These are phyloP conservation scores for Patagioenas fasciata DNA, from an alignment of 2,113 vertebrate species.

Conservation along the genomic window DNA sequence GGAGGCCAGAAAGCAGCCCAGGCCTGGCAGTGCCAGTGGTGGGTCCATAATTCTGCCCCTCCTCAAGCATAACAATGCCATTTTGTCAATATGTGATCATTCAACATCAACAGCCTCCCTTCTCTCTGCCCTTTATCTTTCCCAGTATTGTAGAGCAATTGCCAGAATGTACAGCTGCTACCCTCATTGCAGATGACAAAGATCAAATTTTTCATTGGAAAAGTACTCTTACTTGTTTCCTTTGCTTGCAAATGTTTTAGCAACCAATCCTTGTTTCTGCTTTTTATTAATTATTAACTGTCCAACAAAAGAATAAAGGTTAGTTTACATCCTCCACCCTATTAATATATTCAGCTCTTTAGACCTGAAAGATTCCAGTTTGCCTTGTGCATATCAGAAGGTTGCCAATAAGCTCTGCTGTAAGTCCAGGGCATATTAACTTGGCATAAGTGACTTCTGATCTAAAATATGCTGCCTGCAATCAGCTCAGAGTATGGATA, in stretches of 20 bases:
- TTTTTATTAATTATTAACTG: not conserved
- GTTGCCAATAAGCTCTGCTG: not conserved
- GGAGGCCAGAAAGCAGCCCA: not conserved
- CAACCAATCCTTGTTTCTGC: not conserved
- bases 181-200: constrained; percentile 23
- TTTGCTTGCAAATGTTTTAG: not conserved
- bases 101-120: constrained; percentile 25
- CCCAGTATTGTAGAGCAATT: constrained; percentile 10
- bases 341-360: not conserved
- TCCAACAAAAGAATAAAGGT: not conserved
- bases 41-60: not conserved
- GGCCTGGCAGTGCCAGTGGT: not conserved
- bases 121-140: not conserved
- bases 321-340: not conserved
- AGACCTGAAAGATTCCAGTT: not conserved
- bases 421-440: not conserved
- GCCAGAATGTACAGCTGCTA: constrained; percentile 15
- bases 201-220: not conserved
- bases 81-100: constrained; percentile 52
- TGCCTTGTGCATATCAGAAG: not conserved
- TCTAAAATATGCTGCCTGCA: not conserved
- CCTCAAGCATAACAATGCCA: constrained; percentile 29
- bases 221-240: not conserved
- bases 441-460: not conserved
- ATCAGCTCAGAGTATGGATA: rapidly evolving